Base-by-base conservation (phyloP, 2,113 vertebrate species). In the Dendrocopos noguchii region DNA sequence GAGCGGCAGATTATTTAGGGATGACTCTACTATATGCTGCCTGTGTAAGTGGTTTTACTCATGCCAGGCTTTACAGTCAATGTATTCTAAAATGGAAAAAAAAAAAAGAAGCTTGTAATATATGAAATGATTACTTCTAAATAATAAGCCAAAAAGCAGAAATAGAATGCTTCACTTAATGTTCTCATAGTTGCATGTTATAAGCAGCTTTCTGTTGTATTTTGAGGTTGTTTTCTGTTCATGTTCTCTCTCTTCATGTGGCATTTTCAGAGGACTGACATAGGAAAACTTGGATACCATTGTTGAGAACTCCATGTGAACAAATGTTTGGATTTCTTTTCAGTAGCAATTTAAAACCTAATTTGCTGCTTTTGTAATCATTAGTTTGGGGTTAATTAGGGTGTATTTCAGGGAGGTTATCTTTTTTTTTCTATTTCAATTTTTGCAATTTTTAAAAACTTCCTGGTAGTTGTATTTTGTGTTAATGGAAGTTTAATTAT, bases 31-130 rank as follows among this genome's bases (percentile, higher is more conserved):
- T 72, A 0, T 55, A 27, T 65, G 20, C 44, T 61, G 10, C 31
- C 10, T 50, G 20, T 15, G 4, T 46, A 29, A 29, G 29, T 63
- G 46, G 34, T 55, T 88, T 70, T 44, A 39, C 33, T 81, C 0
- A 0, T 60, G 22, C 10, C n/a, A 50, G 34, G 52, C 17, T 31
- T 79, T 18, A 47, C 5, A 53, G 7, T 47, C 16, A 2, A 4
- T 44, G 8, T 84, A 39, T 75, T 74, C 15, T 87, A 44, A 81
- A 72, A 36, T 47, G 29, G 9, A 36, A 42, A 22, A n/a, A 22
- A 52, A 27, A 88, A 55, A 55, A 52, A n/a, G n/a, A 52, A 44
- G 9, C 14, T 85, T 67, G 4, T 66, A 20, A 28, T 56, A 4
- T 4, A 7, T 53, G 15, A 84, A 84, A 56, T 36, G 6, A 28